These are phyloP conservation scores for Doryteuthis pealeii DNA, from an alignment of 1,140 invertebrate species.

Conservation along the genomic window DNA sequence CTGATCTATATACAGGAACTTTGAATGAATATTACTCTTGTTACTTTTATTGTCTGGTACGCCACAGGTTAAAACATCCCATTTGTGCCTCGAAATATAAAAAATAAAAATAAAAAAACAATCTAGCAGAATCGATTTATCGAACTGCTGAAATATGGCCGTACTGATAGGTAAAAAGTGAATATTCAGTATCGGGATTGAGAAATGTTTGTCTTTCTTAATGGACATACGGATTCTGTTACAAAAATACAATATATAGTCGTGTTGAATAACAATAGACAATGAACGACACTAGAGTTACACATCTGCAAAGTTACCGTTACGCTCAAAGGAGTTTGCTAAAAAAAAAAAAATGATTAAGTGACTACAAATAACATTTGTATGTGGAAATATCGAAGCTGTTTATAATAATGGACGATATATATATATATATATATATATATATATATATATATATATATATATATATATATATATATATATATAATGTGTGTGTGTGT, in stretches of 20 bases:
- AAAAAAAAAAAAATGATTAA: neutral
- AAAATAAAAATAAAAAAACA: too few relatives aligned
- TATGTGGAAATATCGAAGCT: neutral
- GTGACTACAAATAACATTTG: neutral
- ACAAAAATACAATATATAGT: neutral
- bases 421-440: slow-evolving; percentile 1
- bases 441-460: slow-evolving; percentile 1
- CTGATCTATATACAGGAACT: too few relatives aligned
- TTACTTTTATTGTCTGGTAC: too few relatives aligned
- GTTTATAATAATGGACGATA: neutral
- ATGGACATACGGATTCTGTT: neutral
- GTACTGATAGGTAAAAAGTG: too few relatives aligned
- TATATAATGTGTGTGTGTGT: neutral
- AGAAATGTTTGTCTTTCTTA: neutral
- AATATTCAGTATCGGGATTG: neutral
- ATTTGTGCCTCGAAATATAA: too few relatives aligned
- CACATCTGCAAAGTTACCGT: neutral
- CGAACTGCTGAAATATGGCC: too few relatives aligned
- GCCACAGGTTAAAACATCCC: too few relatives aligned
- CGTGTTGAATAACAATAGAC: neutral
- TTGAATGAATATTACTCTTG: too few relatives aligned
- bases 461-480: neutral
- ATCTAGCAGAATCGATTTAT: too few relatives aligned
- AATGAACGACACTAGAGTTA: neutral
- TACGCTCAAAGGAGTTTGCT: neutral